Evolutionary conservation across 1,140 invertebrate genomes (phyloP).

Genomic region (Heliconius himera): DNA sequence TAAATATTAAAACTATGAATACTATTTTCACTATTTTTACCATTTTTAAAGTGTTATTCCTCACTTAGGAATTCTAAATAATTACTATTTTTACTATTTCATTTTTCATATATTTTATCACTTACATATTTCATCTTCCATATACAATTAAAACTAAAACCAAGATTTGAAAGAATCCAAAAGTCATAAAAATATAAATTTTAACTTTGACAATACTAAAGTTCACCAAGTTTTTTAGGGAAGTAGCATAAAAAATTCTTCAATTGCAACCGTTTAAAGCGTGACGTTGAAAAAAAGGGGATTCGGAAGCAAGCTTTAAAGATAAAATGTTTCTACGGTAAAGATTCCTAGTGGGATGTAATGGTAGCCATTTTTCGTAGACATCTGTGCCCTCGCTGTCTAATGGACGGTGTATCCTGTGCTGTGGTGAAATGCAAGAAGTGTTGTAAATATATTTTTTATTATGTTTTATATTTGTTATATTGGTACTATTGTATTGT

Average conservation of each 20-base stretch:
- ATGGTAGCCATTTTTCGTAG: conserved; percentile 28
- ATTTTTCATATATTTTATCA: too few species aligned
- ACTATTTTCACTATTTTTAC: too few species aligned
- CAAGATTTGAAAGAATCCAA: not conserved
- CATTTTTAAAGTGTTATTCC: too few species aligned
- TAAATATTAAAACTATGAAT: too few species aligned
- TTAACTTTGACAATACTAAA: not conserved
- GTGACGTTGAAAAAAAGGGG: conserved; percentile 16
- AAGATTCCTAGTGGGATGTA: conserved; percentile 17
- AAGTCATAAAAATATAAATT: not conserved
- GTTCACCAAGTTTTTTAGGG: not conserved
- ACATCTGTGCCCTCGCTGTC: conserved; percentile 18
- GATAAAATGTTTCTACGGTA: conserved; percentile 18
- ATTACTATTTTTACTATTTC: too few species aligned
- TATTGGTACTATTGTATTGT: not conserved
- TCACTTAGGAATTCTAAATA: too few species aligned
- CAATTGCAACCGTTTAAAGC: conserved; percentile 15
- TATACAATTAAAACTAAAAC: not conserved
- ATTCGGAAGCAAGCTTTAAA: conserved; percentile 19
- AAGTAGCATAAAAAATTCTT: conserved; percentile 14
- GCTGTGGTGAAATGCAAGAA: not conserved
- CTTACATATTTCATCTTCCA: too few species aligned
- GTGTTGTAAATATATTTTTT: not conserved
- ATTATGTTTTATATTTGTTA: not conserved
- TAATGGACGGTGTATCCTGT: conserved; percentile 32